These are phyloP conservation scores for Saturnia japonica DNA, from an alignment of 2,888 invertebrate species.

Conservation along the genomic window DNA sequence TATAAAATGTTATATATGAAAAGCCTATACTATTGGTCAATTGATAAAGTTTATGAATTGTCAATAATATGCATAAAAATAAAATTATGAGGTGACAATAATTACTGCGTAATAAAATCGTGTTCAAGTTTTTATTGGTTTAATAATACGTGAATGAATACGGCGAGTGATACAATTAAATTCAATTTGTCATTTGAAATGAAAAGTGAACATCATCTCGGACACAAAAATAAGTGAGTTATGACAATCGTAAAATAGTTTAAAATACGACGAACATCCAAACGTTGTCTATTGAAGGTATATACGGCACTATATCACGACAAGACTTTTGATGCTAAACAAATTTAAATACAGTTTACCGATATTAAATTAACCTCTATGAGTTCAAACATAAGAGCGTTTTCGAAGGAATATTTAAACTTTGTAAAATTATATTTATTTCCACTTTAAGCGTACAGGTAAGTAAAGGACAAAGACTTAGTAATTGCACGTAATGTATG, in stretches of 20 bases:
- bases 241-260: conserved; percentile 67
- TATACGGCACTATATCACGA: conserved; percentile 56
- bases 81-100: too few species aligned
- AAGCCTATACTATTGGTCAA: too few species aligned
- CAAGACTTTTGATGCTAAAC: conserved; percentile 39
- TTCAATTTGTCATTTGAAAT: background rate
- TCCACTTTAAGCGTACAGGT: conserved; percentile 34
- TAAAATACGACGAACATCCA: conserved; percentile 60
- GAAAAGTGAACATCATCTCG: conserved; percentile 34
- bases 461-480: conserved; percentile 31
- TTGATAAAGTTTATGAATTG: too few species aligned
- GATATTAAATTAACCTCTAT: background rate
- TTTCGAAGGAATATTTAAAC: background rate
- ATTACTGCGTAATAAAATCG: too few species aligned
- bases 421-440: background rate
- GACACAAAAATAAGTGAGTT: conserved; percentile 55
- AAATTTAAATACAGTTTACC: background rate
- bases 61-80: too few species aligned
- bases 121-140: too few species aligned
- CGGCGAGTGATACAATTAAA: background rate
- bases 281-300: conserved; percentile 62
- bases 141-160: background rate
- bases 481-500: conserved; percentile 65
- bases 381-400: background rate
- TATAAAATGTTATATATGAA: too few species aligned